A percentile compares a stretch with the other conserved stretches of the same genome.
Evolutionary conservation across 2,113 vertebrate species (phyloP).

Genomic region (Megaceryle torquata): DNA sequence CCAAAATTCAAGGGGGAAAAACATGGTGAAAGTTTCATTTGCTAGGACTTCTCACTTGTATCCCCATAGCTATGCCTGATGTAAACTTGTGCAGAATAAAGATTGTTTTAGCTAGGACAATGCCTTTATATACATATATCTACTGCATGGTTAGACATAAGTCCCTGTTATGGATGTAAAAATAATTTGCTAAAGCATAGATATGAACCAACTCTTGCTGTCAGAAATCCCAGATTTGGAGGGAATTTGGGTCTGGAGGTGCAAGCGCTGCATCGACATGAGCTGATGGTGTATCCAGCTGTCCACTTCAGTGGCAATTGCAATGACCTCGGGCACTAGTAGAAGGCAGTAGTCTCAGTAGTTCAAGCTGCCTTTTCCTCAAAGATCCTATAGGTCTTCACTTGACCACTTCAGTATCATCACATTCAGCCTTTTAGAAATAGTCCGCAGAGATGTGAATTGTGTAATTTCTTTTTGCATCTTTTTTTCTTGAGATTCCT

Average conservation of each 20-base stretch:
- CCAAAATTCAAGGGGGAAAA: neutral
- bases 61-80: neutral
- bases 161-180: neutral
- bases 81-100: neutral
- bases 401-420: neutral
- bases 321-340: neutral
- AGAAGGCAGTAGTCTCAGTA: neutral
- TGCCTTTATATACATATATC: neutral
- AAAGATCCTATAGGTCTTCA: neutral
- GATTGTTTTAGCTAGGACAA: neutral
- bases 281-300: neutral
- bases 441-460: neutral
- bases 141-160: neutral
- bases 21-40: neutral
- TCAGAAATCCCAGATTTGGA: neutral
- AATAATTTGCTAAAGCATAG: neutral
- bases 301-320: neutral
- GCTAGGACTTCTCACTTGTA: neutral
- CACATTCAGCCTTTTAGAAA: neutral
- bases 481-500: neutral
- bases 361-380: neutral
- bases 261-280: fast-evolving
- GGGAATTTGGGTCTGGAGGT: neutral
- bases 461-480: neutral
- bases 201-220: neutral